These are phyloP conservation scores for Doris montereyensis DNA, from an alignment of 2,888 invertebrate species.

Conservation along the genomic window DNA sequence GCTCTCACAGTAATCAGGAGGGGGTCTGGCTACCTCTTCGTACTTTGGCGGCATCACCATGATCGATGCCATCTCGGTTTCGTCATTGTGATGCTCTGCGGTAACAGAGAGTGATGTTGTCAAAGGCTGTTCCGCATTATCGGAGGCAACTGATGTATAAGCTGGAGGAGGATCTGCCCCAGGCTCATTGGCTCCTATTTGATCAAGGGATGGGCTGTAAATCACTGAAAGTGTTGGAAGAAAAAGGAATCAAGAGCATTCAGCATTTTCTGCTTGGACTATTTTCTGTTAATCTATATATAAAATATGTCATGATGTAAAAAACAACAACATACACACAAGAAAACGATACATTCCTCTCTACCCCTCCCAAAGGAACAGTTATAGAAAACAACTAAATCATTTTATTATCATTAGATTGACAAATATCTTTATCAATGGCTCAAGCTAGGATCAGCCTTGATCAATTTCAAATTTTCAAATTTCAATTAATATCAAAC, in stretches of 20 bases:
- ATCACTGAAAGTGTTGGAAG: conserved; percentile 52
- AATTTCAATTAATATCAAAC: too few relatives aligned
- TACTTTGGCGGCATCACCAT: conserved; percentile 64
- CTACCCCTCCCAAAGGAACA: background rate
- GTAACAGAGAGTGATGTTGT: background rate
- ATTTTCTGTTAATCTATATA: too few relatives aligned
- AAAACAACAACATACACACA: too few relatives aligned
- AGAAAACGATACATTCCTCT: background rate
- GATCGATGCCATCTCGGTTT: conserved; percentile 43
- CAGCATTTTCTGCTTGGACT: too few relatives aligned
- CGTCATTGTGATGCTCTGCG: conserved; percentile 39
- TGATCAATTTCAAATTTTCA: too few relatives aligned
- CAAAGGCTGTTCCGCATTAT: background rate
- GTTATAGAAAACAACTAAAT: too few relatives aligned
- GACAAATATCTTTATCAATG: too few relatives aligned
- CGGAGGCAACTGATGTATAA: conserved; percentile 52
- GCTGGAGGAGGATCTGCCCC: conserved; percentile 60
- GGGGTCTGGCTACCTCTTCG: conserved; percentile 57
- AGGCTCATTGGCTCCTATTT: conserved; percentile 52
- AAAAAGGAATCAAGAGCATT: background rate
- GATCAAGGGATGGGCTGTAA: conserved; percentile 66
- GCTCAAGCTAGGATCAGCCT: too few relatives aligned
- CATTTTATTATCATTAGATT: too few relatives aligned
- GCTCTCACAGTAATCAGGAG: conserved; percentile 51
- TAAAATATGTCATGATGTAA: too few relatives aligned